Conservation (phyloP, 2,113 vertebrate genomes). For the Neogale vison region DNA sequence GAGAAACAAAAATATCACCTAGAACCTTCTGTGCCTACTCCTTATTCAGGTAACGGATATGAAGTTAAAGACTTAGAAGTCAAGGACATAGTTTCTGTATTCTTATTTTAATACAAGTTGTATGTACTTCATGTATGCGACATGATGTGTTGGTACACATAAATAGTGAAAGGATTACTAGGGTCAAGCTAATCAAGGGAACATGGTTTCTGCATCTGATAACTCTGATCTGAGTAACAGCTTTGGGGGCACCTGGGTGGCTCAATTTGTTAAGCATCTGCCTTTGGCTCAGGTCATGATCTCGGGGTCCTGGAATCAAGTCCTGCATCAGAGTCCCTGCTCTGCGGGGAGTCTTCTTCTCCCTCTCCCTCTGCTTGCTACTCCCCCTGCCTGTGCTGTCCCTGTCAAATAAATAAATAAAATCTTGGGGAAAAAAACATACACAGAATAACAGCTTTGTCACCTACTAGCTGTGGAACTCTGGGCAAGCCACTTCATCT, state of each 20-base stretch:
- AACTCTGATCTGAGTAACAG: neutral
- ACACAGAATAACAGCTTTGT: neutral
- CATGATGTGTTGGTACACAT: neutral
- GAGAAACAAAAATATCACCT: neutral
- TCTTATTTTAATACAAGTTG: neutral
- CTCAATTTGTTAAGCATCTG: neutral
- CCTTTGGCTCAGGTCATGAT: neutral
- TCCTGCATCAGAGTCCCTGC: neutral
- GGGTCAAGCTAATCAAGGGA: neutral
- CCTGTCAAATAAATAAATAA: neutral
- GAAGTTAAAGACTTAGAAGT: slow-evolving; percentile 24
- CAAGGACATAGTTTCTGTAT: neutral
- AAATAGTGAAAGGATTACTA: neutral
- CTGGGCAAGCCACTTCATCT: neutral
- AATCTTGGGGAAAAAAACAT: neutral
- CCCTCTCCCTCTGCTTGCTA: no score
- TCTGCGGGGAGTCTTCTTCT: no score
- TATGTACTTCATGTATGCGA: neutral
- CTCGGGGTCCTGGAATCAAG: neutral
- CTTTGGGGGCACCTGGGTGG: neutral
- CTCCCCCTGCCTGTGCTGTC: no score
- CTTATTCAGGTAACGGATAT: neutral
- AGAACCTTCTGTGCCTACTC: neutral
- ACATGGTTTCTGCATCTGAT: neutral
- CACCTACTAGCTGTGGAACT: neutral